Percentiles rank a stretch among this genome's conserved stretches.
Conservation (phyloP, 2,797 vertebrate species). For the Spondyliosoma cantharus region DNA sequence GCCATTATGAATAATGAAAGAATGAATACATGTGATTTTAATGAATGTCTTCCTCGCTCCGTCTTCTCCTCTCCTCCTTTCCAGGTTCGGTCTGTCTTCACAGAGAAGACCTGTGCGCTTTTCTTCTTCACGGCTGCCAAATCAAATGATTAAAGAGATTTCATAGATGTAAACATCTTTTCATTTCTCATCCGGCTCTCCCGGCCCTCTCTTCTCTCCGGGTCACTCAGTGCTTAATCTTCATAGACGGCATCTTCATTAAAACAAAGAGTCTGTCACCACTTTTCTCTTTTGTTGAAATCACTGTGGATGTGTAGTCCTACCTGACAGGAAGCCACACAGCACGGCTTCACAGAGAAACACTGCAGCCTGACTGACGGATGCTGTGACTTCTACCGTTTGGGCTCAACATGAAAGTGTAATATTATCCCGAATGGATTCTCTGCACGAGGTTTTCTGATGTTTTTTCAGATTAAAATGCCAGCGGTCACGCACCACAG, state of each 20-base stretch:
- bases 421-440: not conserved
- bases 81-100: constrained; percentile 39
- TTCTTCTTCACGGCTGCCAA: constrained; percentile 33
- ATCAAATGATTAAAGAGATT: constrained; percentile 57
- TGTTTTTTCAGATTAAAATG: constrained; percentile 24
- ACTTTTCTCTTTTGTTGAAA: constrained; percentile 18
- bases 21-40: constrained; percentile 67
- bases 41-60: constrained; percentile 53
- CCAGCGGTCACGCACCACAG: not conserved
- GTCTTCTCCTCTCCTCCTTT: constrained; percentile 24
- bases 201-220: constrained; percentile 10
- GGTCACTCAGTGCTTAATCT: constrained; percentile 55
- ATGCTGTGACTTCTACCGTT: not conserved
- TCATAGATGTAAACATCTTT: constrained; percentile 51
- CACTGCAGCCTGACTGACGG: not conserved
- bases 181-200: constrained; percentile 47
- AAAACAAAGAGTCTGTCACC: constrained; percentile 43
- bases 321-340: constrained; percentile 32
- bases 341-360: constrained; percentile 6
- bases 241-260: constrained; percentile 50
- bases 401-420: constrained; percentile 6
- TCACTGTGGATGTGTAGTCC: constrained; percentile 3
- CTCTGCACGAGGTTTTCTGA: not conserved
- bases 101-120: constrained; percentile 16
- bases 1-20: constrained; percentile 72